phyloP scores from a whole-genome alignment of 2,113 vertebrate genomes.

The Periophthalmodon schlosseri region DNA sequence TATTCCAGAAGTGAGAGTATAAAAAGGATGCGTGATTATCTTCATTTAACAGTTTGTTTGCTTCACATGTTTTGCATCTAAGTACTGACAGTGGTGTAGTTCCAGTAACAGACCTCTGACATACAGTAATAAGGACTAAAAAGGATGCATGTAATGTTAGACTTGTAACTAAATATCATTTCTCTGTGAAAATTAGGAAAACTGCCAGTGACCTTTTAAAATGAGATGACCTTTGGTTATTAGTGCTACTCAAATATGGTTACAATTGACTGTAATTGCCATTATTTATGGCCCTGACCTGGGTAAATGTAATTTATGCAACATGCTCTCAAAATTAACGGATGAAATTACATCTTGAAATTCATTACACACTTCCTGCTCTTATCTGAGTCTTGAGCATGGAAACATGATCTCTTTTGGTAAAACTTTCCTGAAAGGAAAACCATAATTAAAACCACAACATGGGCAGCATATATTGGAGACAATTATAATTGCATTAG shows the following conservation, averaged over 20 bases:
- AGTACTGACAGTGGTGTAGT: conserved; percentile 43
- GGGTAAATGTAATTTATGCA: conserved; percentile 10
- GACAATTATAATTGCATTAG: not conserved
- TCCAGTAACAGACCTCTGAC: conserved; percentile 51
- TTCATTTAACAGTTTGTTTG: not conserved
- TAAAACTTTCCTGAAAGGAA: not conserved
- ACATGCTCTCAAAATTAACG: conserved; percentile 18
- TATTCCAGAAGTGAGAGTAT: not conserved
- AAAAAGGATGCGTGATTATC: not conserved
- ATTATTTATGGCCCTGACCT: conserved; percentile 31
- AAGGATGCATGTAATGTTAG: conserved; percentile 7
- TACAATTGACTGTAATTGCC: conserved; percentile 33
- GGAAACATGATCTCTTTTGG: not conserved
- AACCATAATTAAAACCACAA: not conserved
- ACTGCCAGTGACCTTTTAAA: conserved; percentile 11
- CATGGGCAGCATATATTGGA: not conserved
- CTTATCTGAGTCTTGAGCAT: not conserved
- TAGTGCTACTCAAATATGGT: conserved; percentile 21
- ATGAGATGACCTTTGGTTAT: conserved; percentile 17
- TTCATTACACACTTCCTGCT: conserved; percentile 15
- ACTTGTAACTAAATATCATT: not conserved
- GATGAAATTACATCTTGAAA: conserved; percentile 64
- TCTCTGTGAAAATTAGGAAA: conserved; percentile 4
- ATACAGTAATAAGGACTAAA: conserved; percentile 12
- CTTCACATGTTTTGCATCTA: conserved; percentile 10